phyloP scores from a whole-genome alignment of 2,113 vertebrate genomes.

The Dendropsophus ebraccatus region DNA sequence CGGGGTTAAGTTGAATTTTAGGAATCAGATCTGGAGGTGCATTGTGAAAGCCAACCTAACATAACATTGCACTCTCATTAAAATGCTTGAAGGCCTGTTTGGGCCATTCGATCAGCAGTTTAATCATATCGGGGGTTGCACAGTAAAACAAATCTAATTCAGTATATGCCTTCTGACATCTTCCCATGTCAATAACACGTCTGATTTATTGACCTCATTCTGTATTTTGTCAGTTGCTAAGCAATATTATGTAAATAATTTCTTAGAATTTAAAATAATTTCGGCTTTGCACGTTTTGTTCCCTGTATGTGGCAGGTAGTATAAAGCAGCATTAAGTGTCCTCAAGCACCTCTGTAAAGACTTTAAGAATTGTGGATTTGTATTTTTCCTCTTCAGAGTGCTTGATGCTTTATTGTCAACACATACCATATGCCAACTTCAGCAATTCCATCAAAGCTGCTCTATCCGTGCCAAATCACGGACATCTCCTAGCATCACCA shows the following conservation, averaged over 20 bases:
- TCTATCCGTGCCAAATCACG: slow-evolving; percentile 23
- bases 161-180: too few relatives aligned
- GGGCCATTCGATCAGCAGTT: too few relatives aligned
- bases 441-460: slow-evolving; percentile 27
- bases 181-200: too few relatives aligned
- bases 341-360: slow-evolving; percentile 4
- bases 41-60: too few relatives aligned
- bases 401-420: slow-evolving; percentile 6
- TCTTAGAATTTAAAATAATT: background rate
- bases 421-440: slow-evolving; percentile 28
- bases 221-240: too few relatives aligned
- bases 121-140: too few relatives aligned
- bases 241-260: background rate
- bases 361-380: slow-evolving; percentile 3
- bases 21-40: too few relatives aligned
- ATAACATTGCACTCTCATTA: too few relatives aligned
- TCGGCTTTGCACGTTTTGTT: background rate
- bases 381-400: background rate
- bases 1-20: too few relatives aligned
- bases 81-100: too few relatives aligned
- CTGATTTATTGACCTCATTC: too few relatives aligned
- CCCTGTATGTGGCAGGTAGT: background rate
- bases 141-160: too few relatives aligned
- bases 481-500: slow-evolving; percentile 22
- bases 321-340: background rate